A percentile compares a stretch with the other conserved stretches of the same genome.
Conservation (phyloP, 1,140 invertebrate genomes). For the Drosophila mauritiana region DNA sequence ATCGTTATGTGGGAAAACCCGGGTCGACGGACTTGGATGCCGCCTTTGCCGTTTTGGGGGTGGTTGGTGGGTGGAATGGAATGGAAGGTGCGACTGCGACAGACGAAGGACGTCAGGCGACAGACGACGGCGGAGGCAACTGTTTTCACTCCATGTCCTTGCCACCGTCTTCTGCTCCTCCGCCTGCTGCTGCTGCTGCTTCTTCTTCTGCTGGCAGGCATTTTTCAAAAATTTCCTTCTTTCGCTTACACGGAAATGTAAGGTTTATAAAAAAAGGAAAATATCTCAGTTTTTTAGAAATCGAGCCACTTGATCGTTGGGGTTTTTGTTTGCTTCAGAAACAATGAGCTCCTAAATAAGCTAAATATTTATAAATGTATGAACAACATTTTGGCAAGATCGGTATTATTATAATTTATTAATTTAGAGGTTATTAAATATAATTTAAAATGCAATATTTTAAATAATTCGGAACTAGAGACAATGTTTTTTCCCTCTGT, state of each 20-base stretch:
- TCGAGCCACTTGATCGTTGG: not conserved
- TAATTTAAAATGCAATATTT: too few relatives aligned
- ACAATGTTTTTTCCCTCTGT: slow-evolving; percentile 12
- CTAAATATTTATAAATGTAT: too few relatives aligned
- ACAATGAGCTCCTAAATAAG: too few relatives aligned
- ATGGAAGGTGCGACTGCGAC: slow-evolving; percentile 62
- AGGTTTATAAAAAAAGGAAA: not conserved
- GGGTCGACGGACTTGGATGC: slow-evolving; percentile 77
- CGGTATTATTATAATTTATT: too few relatives aligned
- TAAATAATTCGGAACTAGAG: too few relatives aligned
- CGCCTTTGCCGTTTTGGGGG: slow-evolving; percentile 64
- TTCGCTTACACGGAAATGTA: slow-evolving; percentile 9
- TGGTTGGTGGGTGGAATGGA: slow-evolving; percentile 45
- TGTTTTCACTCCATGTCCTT: slow-evolving; percentile 70
- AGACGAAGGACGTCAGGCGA: slow-evolving; percentile 56
- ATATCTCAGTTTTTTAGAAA: not conserved
- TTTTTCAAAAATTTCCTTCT: slow-evolving; percentile 67
- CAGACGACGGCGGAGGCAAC: slow-evolving; percentile 53
- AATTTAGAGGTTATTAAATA: too few relatives aligned
- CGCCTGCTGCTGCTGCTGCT: slow-evolving; percentile 22
- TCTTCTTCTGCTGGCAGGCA: slow-evolving; percentile 60
- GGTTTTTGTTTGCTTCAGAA: too few relatives aligned
- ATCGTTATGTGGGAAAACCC: slow-evolving; percentile 74
- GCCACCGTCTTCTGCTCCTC: slow-evolving; percentile 37
- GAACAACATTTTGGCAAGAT: too few relatives aligned